A percentile compares a stretch with the other conserved stretches of the same genome.
Conservation (phyloP, 1,140 invertebrate genomes). For the Frieseomelitta varia region DNA sequence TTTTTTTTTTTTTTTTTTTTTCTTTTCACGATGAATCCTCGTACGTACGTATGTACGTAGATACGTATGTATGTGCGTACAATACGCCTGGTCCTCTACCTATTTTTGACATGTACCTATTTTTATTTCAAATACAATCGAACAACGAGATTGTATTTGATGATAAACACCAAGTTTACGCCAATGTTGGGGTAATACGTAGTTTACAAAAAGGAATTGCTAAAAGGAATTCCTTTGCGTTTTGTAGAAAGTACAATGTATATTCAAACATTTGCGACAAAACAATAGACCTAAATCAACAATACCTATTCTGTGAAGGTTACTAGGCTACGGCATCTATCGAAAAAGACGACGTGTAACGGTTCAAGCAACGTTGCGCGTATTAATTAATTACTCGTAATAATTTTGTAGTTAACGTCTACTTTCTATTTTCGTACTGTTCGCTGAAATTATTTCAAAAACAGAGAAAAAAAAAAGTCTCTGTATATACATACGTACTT, state of each 20-base stretch:
- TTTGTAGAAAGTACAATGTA: neutral
- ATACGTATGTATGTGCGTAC: neutral
- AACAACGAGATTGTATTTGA: constrained; percentile 4
- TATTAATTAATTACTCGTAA: neutral
- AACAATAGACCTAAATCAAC: neutral
- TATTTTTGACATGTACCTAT: neutral
- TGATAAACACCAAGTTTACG: neutral
- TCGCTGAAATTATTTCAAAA: neutral
- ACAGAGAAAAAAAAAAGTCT: too few relatives aligned
- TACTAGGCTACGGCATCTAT: neutral
- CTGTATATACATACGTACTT: neutral
- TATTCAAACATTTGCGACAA: neutral
- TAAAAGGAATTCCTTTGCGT: neutral
- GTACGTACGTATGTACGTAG: neutral
- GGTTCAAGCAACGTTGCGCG: neutral
- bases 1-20: neutral
- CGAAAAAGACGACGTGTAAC: neutral
- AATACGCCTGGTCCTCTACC: neutral
- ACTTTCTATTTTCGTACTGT: too few relatives aligned
- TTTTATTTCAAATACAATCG: neutral
- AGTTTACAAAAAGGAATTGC: neutral
- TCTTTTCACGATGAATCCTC: neutral
- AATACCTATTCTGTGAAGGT: neutral
- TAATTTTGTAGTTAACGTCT: neutral
- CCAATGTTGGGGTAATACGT: neutral